Percentiles rank a stretch among this genome's conserved stretches.
These are phyloP conservation scores for Pogoniulus pusillus DNA, from an alignment of 2,797 vertebrate genomes.

Conservation along the genomic window DNA sequence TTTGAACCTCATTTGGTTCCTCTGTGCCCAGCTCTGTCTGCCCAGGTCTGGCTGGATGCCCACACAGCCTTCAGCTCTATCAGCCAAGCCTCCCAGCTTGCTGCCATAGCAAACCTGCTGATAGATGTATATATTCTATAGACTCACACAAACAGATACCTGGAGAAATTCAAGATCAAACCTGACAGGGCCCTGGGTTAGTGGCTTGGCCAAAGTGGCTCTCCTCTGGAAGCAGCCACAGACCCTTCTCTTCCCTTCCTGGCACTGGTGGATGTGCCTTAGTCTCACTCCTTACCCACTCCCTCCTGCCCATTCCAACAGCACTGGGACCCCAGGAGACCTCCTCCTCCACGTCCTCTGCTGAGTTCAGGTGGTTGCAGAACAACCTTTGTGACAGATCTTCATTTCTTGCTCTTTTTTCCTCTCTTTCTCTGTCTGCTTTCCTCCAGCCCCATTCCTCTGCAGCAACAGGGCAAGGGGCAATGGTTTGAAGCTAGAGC, in stretches of 20 bases:
- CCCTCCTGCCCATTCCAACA: background rate
- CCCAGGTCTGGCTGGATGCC: too few species aligned
- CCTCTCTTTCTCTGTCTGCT: background rate
- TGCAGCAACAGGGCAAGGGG: background rate
- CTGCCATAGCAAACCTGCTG: too few species aligned
- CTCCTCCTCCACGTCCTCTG: background rate
- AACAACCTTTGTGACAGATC: accelerated
- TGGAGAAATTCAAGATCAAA: too few species aligned
- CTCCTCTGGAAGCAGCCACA: background rate
- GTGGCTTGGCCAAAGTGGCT: background rate
- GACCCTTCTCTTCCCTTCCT: background rate
- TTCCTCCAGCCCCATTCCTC: background rate
- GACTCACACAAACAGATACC: too few species aligned
- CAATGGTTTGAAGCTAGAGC: too few species aligned
- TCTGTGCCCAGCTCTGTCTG: too few species aligned
- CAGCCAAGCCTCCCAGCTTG: too few species aligned
- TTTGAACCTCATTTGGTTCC: too few species aligned
- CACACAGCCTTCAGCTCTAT: too few species aligned
- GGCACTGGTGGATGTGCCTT: background rate
- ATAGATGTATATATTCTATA: too few species aligned
- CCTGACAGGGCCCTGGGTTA: background rate
- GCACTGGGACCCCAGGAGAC: accelerated
- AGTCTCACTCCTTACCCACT: background rate
- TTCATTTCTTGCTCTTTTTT: background rate
- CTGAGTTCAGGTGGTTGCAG: background rate